Percentiles rank a stretch among this genome's conserved stretches.
Conservation (phyloP, 2,113 vertebrate species). For the Ibidorhyncha struthersii region DNA sequence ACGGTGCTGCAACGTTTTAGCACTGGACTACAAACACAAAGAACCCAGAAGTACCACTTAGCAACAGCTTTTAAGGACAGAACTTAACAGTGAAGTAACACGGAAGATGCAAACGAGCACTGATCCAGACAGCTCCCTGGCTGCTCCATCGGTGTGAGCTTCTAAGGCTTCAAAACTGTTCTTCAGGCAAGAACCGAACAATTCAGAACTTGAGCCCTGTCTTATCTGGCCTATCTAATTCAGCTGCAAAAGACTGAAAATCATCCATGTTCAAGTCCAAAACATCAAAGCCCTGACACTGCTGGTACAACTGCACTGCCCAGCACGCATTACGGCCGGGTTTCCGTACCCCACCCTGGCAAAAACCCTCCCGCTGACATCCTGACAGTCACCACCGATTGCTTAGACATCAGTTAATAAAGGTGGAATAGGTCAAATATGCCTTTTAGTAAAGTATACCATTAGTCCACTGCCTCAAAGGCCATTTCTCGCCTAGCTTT, state of each 20-base stretch:
- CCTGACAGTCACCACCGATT: background rate
- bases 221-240: background rate
- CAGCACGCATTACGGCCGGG: background rate
- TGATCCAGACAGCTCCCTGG: background rate
- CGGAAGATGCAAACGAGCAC: background rate
- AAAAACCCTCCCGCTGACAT: background rate
- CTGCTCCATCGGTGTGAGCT: rapidly evolving
- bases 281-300: no score
- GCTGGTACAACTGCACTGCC: no score
- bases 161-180: background rate
- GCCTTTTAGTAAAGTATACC: background rate
- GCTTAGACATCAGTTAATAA: background rate
- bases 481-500: background rate
- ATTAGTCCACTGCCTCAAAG: background rate
- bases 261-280: no score
- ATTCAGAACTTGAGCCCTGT: background rate
- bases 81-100: background rate
- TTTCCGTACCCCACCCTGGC: background rate
- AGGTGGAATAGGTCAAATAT: background rate
- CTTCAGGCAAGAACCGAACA: background rate
- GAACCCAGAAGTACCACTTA: background rate
- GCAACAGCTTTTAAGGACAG: background rate
- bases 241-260: background rate
- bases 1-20: rapidly evolving
- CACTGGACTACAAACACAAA: background rate